A percentile compares a stretch with the other conserved stretches of the same genome.
Evolutionary conservation across 1,140 invertebrate genomes (phyloP).

Genomic region (Drosophila littoralis): DNA sequence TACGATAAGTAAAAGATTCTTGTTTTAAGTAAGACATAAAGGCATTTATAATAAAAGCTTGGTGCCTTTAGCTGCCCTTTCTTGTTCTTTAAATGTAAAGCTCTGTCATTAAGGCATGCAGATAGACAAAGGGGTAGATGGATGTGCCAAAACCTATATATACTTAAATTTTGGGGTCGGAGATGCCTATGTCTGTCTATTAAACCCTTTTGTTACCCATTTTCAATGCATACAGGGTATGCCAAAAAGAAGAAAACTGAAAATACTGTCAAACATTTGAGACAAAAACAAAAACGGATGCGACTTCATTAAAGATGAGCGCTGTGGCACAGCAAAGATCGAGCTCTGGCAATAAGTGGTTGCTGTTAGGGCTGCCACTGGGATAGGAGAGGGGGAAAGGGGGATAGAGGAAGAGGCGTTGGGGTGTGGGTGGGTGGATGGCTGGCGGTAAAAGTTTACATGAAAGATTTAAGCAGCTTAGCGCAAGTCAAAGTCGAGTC

Average conservation of each 20-base stretch:
- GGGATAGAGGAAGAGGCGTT: background rate
- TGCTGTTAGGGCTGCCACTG: background rate
- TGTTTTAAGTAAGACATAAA: no score
- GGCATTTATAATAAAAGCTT: no score
- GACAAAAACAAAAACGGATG: conserved; percentile 47
- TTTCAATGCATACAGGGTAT: background rate
- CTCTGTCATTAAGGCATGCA: no score
- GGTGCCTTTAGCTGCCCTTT: no score
- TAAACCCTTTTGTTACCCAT: no score
- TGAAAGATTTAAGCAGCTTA: conserved; percentile 79
- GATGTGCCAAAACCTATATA: no score
- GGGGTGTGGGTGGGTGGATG: conserved; percentile 3
- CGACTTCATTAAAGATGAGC: conserved; percentile 73
- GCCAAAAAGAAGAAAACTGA: conserved; percentile 2
- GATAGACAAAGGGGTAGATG: no score
- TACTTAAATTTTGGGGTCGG: no score
- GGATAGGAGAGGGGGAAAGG: no score
- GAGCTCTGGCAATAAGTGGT: conserved; percentile 45
- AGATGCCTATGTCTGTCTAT: no score
- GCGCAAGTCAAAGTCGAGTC: conserved; percentile 68
- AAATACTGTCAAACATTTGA: conserved; percentile 9
- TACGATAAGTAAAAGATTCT: no score
- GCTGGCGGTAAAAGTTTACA: conserved; percentile 67
- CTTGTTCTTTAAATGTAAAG: no score
- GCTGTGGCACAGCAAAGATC: conserved; percentile 56